A percentile compares a stretch with the other conserved stretches of the same genome.
Conservation (phyloP, 2,797 vertebrate genomes). For the Myripristis jacobus region DNA sequence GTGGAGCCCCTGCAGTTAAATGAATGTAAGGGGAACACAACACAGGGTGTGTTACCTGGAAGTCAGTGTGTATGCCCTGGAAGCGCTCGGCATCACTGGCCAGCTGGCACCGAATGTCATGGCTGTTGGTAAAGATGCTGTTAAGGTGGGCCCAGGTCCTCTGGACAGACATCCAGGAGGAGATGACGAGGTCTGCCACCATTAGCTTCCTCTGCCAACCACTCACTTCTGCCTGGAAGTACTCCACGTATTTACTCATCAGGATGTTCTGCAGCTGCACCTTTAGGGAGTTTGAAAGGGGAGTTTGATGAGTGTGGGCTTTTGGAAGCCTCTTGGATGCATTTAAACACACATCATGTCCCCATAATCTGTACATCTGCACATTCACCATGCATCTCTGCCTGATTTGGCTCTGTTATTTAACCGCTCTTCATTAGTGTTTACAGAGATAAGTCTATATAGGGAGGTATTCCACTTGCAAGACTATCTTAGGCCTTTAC, state of each 20-base stretch:
- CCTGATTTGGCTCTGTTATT: too few relatives aligned
- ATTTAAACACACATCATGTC: too few relatives aligned
- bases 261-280: constrained; percentile 88
- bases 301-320: not conserved
- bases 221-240: constrained; percentile 87
- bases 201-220: constrained; percentile 87
- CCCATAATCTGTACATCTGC: too few relatives aligned
- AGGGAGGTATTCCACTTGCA: too few relatives aligned
- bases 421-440: too few relatives aligned
- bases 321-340: too few relatives aligned
- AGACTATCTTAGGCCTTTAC: too few relatives aligned
- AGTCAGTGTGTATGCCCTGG: constrained; percentile 85
- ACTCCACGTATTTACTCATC: constrained; percentile 90
- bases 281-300: constrained; percentile 52
- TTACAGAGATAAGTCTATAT: too few relatives aligned
- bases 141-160: constrained; percentile 90
- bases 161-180: constrained; percentile 88
- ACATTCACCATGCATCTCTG: too few relatives aligned
- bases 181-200: constrained; percentile 87
- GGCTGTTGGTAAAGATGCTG: constrained; percentile 89
- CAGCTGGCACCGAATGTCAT: constrained; percentile 88
- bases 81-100: constrained; percentile 85
- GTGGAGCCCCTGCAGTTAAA: too few relatives aligned
- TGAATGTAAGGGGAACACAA: too few relatives aligned
- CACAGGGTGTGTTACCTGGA: constrained; percentile 70